Conservation (phyloP, 2,888 invertebrate genomes). For the Marronus borbonicus region DNA sequence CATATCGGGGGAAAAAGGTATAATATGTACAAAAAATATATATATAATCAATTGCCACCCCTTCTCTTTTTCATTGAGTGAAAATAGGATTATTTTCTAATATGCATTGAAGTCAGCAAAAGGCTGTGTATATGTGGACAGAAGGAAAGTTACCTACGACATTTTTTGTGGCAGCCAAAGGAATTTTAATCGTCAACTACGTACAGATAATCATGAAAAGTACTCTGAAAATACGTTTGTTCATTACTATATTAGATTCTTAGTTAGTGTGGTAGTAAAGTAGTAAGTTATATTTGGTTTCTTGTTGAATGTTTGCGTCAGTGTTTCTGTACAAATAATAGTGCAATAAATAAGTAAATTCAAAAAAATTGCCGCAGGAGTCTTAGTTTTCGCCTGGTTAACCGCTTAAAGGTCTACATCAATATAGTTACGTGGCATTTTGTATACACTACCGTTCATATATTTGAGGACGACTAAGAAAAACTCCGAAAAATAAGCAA, state of each 20-base stretch:
- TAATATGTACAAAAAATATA: conserved; percentile 36
- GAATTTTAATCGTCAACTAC: conserved; percentile 35
- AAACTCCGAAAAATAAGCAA: no score
- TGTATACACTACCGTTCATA: no score
- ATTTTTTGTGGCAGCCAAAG: conserved; percentile 44
- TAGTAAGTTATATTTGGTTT: conserved; percentile 1
- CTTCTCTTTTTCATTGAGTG: conserved; percentile 50
- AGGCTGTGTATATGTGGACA: conserved; percentile 18
- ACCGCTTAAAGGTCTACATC: no score
- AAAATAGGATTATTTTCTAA: neutral
- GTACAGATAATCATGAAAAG: conserved; percentile 37
- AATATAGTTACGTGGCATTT: no score
- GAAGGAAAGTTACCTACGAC: conserved; percentile 39
- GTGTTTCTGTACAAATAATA: neutral
- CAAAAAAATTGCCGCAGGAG: no score
- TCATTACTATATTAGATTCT: conserved; percentile 22
- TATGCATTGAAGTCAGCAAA: conserved; percentile 4
- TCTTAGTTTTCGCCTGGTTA: no score
- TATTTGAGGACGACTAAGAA: no score
- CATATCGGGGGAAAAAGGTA: conserved; percentile 6
- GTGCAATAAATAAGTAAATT: conserved; percentile 16
- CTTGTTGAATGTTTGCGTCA: conserved; percentile 3
- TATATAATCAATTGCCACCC: conserved; percentile 58
- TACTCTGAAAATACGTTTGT: conserved; percentile 35
- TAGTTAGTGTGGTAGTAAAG: neutral